These are phyloP conservation scores for Rhinichthys osculus DNA, from an alignment of 2,797 vertebrate species.

Conservation along the genomic window DNA sequence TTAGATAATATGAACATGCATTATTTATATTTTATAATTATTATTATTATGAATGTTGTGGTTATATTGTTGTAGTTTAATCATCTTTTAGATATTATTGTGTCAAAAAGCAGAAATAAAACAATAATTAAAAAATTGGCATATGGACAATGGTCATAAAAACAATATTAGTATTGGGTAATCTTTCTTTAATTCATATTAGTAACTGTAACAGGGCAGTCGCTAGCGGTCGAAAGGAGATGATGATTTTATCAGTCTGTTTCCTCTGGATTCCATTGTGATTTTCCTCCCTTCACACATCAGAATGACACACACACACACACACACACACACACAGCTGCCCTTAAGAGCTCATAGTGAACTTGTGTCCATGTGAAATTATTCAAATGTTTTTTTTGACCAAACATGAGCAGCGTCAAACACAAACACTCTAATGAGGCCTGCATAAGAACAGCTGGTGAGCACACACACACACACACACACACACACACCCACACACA, in stretches of 20 bases:
- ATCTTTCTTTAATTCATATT: too few species aligned
- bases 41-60: background rate
- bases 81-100: background rate
- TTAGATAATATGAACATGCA: too few species aligned
- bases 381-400: conserved; percentile 2
- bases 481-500: background rate
- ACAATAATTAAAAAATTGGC: background rate
- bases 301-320: background rate
- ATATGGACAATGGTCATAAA: background rate
- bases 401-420: conserved; percentile 14
- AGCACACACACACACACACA: background rate
- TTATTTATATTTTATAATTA: too few species aligned
- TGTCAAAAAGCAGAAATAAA: background rate
- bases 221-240: too few species aligned
- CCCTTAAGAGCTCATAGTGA: conserved; percentile 15
- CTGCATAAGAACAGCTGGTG: conserved; percentile 27
- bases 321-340: conserved; percentile 10
- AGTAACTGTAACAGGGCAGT: too few species aligned
- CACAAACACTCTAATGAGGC: conserved; percentile 38
- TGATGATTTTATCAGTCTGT: background rate
- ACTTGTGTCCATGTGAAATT: conserved; percentile 12
- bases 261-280: conserved; percentile 7
- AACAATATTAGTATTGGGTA: background rate
- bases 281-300: background rate
- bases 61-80: background rate